phyloP scores from a whole-genome alignment of 1,140 invertebrate genomes.

The Acyrthosiphon pisum region DNA sequence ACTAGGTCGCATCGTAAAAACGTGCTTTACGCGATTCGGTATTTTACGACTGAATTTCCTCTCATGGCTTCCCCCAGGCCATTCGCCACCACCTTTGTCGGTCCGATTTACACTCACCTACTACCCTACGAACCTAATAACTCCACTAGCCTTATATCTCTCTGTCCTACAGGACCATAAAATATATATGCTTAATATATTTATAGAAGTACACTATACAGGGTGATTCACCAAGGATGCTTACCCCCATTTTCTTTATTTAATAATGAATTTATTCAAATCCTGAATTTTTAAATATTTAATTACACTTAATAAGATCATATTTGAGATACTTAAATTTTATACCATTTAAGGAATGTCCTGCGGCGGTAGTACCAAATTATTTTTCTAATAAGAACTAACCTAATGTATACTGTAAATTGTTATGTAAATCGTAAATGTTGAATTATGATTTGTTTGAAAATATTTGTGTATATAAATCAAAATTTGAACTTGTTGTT shows the following conservation, averaged over 20 bases:
- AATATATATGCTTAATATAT: not conserved
- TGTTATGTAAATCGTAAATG: too few species aligned
- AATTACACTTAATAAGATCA: too few species aligned
- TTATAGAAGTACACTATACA: not conserved
- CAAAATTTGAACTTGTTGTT: too few species aligned
- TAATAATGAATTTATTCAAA: not conserved
- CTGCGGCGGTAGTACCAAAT: too few species aligned
- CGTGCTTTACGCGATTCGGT: not conserved
- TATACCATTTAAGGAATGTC: too few species aligned
- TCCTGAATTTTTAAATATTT: too few species aligned
- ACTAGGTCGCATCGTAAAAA: not conserved
- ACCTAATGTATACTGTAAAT: too few species aligned
- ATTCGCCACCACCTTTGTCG: not conserved
- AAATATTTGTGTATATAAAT: too few species aligned
- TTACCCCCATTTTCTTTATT: not conserved
- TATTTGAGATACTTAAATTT: too few species aligned
- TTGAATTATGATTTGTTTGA: too few species aligned
- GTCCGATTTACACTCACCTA: not conserved
- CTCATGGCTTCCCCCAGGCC: not conserved
- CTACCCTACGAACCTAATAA: not conserved
- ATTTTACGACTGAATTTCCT: constrained; percentile 14
- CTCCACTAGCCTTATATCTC: not conserved
- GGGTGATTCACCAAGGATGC: not conserved
- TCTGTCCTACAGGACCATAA: not conserved
- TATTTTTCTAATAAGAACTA: too few species aligned